These are phyloP conservation scores for Drosophila buzzatii DNA, from an alignment of 2,888 invertebrate species.

Conservation along the genomic window DNA sequence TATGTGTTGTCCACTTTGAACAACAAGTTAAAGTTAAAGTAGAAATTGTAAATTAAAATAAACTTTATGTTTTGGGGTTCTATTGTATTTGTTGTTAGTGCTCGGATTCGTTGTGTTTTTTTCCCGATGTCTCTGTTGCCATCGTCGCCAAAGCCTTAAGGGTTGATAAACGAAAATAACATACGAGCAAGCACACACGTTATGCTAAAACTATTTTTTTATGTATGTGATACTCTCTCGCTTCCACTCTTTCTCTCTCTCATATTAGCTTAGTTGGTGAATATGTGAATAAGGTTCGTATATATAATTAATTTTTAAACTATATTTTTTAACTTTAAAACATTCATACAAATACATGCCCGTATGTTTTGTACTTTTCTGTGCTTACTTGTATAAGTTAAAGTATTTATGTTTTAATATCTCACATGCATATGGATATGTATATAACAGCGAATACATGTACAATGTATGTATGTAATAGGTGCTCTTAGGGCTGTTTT, in stretches of 20 bases:
- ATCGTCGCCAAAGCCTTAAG: slow-evolving; percentile 56
- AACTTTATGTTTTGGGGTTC: background rate
- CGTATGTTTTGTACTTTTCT: background rate
- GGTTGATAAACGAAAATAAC: slow-evolving; percentile 51
- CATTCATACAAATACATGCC: background rate
- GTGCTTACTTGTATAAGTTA: background rate
- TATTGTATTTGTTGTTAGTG: slow-evolving; percentile 54
- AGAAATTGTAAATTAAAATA: background rate
- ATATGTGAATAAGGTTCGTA: background rate
- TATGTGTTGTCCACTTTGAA: background rate
- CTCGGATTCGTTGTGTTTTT: slow-evolving; percentile 51
- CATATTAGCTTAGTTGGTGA: background rate
- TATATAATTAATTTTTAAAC: background rate
- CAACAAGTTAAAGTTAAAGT: background rate
- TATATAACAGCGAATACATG: background rate
- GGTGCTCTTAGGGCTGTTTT: slow-evolving; percentile 38
- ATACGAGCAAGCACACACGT: background rate
- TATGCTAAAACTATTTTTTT: slow-evolving; percentile 5
- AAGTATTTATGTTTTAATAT: slow-evolving; percentile 3
- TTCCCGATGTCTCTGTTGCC: slow-evolving; percentile 50
- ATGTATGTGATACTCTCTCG: slow-evolving; percentile 6
- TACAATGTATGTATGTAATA: background rate
- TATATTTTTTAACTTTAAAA: background rate
- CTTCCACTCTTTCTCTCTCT: background rate
- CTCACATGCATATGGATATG: background rate